These are phyloP conservation scores for Oncorhynchus tshawytscha DNA, from an alignment of 2,113 vertebrate genomes.

Conservation along the genomic window DNA sequence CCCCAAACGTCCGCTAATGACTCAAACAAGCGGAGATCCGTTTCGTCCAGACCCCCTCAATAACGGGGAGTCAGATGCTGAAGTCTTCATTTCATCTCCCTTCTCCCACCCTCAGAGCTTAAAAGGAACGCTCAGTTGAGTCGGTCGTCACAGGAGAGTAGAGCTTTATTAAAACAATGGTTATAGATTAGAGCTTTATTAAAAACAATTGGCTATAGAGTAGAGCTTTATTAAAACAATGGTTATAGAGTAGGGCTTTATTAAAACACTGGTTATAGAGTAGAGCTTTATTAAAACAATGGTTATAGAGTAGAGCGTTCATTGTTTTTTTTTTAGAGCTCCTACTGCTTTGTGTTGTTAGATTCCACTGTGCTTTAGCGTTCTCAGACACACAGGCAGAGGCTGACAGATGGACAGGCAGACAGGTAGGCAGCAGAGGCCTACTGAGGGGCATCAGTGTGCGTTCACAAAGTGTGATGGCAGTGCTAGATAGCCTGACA, in stretches of 20 bases:
- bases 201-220: background rate
- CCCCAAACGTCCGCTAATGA: slow-evolving; percentile 12
- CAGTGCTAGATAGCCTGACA: too few species aligned
- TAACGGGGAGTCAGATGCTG: slow-evolving; percentile 43
- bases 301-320: too few species aligned
- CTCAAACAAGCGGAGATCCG: slow-evolving; percentile 40
- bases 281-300: too few species aligned
- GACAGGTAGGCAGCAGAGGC: slow-evolving; percentile 52
- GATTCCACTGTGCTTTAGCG: slow-evolving; percentile 18
- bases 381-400: slow-evolving; percentile 38
- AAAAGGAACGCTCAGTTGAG: slow-evolving; percentile 35
- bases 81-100: slow-evolving; percentile 39
- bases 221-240: too few species aligned
- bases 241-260: background rate
- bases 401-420: slow-evolving; percentile 58
- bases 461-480: background rate
- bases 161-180: too few species aligned
- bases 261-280: background rate
- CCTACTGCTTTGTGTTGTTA: slow-evolving; percentile 50
- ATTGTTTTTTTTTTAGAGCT: slow-evolving; percentile 50
- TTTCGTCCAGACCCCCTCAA: slow-evolving; percentile 36
- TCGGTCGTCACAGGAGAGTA: background rate
- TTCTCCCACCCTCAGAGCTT: slow-evolving; percentile 34
- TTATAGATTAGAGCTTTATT: background rate
- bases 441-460: too few species aligned